Conservation (phyloP, 2,113 vertebrate species). For the Lepisosteus osseus region DNA sequence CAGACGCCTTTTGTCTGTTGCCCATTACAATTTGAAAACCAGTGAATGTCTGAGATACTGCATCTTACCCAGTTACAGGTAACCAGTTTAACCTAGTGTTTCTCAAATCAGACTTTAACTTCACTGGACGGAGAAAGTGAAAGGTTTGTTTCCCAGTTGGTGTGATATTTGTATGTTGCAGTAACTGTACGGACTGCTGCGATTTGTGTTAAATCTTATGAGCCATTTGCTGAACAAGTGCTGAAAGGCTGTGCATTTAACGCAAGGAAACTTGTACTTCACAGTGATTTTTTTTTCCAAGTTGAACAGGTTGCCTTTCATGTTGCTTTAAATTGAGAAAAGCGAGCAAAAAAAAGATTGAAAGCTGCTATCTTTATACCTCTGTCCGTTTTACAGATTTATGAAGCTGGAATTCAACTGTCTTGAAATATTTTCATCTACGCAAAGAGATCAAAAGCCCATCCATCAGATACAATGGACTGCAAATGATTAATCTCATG, state of each 20-base stretch:
- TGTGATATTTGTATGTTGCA: not conserved
- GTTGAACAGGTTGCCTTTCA: constrained; percentile 1
- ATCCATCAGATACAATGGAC: constrained; percentile 6
- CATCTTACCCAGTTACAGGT: no score
- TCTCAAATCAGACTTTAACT: no score
- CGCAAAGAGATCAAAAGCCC: not conserved
- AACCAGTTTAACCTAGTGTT: no score
- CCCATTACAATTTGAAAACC: no score
- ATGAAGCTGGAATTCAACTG: not conserved
- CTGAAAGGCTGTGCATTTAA: not conserved
- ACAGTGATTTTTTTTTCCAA: not conserved
- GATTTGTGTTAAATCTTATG: not conserved
- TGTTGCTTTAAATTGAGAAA: constrained; percentile 9
- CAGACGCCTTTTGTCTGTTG: no score
- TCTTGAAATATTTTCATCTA: not conserved
- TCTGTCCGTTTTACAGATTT: constrained; percentile 1
- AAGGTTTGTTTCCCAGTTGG: not conserved
- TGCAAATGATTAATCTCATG: not conserved
- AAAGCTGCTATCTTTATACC: not conserved
- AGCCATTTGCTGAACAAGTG: no score
- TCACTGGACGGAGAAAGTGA: not conserved
- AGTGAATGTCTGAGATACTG: no score
- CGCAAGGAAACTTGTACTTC: constrained; percentile 2
- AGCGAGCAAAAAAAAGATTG: not conserved
- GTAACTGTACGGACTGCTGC: not conserved